phyloP scores from a whole-genome alignment of 2,888 invertebrate genomes.

The Nomada hirtipes region DNA sequence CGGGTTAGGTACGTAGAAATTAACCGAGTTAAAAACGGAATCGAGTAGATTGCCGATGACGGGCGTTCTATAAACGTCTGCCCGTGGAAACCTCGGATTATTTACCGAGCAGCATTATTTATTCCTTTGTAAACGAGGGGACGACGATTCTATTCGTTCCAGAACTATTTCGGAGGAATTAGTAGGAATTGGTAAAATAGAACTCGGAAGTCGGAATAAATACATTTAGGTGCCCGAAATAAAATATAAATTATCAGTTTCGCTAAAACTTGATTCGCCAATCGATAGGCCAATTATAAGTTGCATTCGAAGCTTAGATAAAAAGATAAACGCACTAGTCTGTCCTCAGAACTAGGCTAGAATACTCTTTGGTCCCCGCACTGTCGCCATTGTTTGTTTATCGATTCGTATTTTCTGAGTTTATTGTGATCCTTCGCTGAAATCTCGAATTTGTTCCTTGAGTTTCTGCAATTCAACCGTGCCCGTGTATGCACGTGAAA shows the following conservation, averaged over 20 bases:
- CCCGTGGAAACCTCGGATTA: neutral
- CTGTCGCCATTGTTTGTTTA: neutral
- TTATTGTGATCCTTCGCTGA: neutral
- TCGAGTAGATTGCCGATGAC: constrained; percentile 36
- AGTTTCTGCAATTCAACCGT: neutral
- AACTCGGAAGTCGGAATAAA: neutral
- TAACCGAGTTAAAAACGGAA: constrained; percentile 37
- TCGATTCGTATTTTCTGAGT: neutral
- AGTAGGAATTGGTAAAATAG: too few species aligned
- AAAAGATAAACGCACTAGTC: neutral
- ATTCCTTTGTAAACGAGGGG: constrained; percentile 28
- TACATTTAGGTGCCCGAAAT: neutral
- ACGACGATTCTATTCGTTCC: neutral
- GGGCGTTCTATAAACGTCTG: constrained; percentile 34
- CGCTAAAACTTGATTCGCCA: neutral
- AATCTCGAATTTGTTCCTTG: neutral
- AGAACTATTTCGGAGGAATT: too few species aligned
- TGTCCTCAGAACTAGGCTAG: neutral
- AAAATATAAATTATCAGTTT: neutral
- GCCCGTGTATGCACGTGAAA: neutral
- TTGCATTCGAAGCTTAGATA: neutral
- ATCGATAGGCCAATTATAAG: constrained; percentile 3
- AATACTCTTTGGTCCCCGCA: neutral
- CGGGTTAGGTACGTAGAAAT: constrained; percentile 14
- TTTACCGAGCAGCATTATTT: constrained; percentile 32